Evolutionary conservation across 2,797 vertebrate genomes (phyloP).

Genomic region (Crocidura indochinensis): DNA sequence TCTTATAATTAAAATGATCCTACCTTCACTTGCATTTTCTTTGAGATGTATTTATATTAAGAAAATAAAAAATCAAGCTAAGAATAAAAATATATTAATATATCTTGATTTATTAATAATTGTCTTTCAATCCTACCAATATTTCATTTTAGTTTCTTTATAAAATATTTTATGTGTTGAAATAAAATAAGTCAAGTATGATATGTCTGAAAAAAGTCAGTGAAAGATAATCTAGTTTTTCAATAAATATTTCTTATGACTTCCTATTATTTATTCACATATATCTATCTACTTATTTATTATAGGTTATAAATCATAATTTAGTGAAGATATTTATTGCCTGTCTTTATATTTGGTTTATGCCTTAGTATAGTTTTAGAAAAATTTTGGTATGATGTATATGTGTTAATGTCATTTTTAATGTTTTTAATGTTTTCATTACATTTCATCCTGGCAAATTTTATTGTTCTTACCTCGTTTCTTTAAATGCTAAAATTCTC

Average conservation of each 20-base stretch:
- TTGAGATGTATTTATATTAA: background rate
- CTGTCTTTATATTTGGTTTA: background rate
- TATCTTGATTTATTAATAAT: background rate
- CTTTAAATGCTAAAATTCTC: background rate
- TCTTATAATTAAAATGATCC: background rate
- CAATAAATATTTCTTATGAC: background rate
- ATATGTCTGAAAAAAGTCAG: background rate
- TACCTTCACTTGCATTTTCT: background rate
- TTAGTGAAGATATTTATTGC: background rate
- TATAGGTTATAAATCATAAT: slow-evolving; percentile 18
- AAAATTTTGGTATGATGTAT: background rate
- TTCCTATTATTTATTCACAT: too few relatives aligned
- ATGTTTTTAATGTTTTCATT: background rate
- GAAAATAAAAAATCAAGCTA: background rate
- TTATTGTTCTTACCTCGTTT: background rate
- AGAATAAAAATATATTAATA: background rate
- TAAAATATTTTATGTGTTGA: slow-evolving; percentile 30
- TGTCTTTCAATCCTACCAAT: background rate
- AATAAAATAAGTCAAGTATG: slow-evolving; percentile 1
- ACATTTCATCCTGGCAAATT: background rate
- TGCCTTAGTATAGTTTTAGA: background rate
- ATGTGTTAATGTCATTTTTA: background rate
- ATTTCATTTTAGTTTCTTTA: slow-evolving; percentile 11
- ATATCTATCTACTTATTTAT: background rate
- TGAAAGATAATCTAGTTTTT: slow-evolving; percentile 53